Percentiles rank a stretch among this genome's conserved stretches.
Conservation (phyloP, 1,140 invertebrate species). For the Cheumatopsyche charites region DNA sequence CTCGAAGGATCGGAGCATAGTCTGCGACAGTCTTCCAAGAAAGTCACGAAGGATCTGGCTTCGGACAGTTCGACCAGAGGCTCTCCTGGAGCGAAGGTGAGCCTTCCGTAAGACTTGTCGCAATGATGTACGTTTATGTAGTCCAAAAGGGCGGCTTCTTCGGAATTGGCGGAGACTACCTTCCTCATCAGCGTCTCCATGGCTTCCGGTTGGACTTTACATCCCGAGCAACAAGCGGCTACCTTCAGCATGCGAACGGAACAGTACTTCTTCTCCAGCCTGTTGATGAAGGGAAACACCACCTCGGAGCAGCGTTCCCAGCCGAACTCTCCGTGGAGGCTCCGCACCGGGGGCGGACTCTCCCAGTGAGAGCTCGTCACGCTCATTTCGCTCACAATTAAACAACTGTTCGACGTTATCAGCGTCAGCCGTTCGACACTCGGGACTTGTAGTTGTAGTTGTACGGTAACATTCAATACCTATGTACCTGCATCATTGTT, state of each 20-base stretch:
- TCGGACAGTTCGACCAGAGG: background rate
- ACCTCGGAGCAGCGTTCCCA: background rate
- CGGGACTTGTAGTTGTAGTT: too few species aligned
- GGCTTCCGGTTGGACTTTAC: background rate
- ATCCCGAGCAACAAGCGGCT: background rate
- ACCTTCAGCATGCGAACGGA: background rate
- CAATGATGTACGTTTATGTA: background rate
- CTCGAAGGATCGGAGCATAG: background rate
- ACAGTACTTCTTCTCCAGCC: constrained; percentile 3
- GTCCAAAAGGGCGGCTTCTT: background rate
- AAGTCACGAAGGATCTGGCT: background rate
- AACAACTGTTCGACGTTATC: too few species aligned
- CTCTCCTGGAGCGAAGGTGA: background rate
- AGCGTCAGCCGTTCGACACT: too few species aligned
- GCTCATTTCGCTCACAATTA: too few species aligned
- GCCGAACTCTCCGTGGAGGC: background rate
- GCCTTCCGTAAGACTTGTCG: background rate
- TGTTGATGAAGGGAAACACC: background rate
- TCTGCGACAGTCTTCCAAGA: background rate
- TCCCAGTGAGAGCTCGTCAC: too few species aligned
- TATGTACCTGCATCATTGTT: too few species aligned
- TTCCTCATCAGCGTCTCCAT: background rate
- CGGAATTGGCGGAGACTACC: background rate
- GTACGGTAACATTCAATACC: too few species aligned
- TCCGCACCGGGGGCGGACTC: too few species aligned